Evolutionary conservation across 2,797 vertebrate species (phyloP).

Genomic region (Xenentodon cancila): DNA sequence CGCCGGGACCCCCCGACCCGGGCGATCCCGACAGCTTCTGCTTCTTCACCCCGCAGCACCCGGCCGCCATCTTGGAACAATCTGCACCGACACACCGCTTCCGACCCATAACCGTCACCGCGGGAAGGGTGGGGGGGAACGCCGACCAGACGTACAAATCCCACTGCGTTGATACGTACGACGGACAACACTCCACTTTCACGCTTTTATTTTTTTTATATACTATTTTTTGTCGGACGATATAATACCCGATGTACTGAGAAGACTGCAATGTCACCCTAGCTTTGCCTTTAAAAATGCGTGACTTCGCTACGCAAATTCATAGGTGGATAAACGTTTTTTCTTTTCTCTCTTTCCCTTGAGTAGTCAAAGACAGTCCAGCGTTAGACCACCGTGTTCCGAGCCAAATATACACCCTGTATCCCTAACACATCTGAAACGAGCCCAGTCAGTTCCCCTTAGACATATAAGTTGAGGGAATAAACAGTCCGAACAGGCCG

Average conservation of each 20-base stretch:
- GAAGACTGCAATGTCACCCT: slow-evolving; percentile 85
- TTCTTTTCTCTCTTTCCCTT: slow-evolving; percentile 35
- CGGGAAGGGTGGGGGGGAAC: slow-evolving; percentile 88
- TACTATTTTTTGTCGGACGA: slow-evolving; percentile 61
- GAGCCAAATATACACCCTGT: slow-evolving; percentile 57
- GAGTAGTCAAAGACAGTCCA: slow-evolving; percentile 52
- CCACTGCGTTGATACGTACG: slow-evolving; percentile 86
- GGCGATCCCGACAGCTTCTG: slow-evolving; percentile 99
- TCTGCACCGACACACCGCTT: slow-evolving; percentile 98
- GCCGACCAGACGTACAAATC: slow-evolving; percentile 87
- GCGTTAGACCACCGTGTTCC: slow-evolving; percentile 57
- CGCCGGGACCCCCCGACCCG: slow-evolving; percentile 92
- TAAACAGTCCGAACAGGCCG: slow-evolving; percentile 68
- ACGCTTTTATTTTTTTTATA: slow-evolving; percentile 64
- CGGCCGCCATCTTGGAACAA: slow-evolving; percentile 99
- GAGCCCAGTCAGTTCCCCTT: slow-evolving; percentile 42
- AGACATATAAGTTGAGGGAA: slow-evolving; percentile 68
- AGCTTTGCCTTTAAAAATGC: slow-evolving; percentile 71
- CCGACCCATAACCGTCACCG: slow-evolving; percentile 94
- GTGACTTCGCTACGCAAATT: slow-evolving; percentile 72
- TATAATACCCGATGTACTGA: slow-evolving; percentile 72
- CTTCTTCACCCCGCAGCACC: slow-evolving; percentile 99
- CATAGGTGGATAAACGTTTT: slow-evolving; percentile 52
- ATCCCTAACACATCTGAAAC: slow-evolving; percentile 60
- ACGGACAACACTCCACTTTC: slow-evolving; percentile 86